phyloP scores from a whole-genome alignment of 2,797 vertebrate genomes.

The Anguilla anguilla region DNA sequence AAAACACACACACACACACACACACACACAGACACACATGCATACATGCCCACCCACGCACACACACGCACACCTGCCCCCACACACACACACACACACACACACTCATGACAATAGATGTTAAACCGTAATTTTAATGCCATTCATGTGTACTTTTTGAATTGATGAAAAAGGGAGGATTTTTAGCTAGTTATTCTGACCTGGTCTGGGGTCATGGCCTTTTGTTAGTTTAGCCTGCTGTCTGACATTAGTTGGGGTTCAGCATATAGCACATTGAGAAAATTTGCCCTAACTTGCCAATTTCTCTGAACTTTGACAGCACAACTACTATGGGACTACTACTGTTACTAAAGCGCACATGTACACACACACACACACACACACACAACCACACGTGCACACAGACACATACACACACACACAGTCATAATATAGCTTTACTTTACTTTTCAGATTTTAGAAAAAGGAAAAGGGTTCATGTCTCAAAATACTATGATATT shows the following conservation, averaged over 20 bases:
- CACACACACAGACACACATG: too few species aligned
- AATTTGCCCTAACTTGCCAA: slow-evolving; percentile 54
- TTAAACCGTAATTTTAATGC: neutral
- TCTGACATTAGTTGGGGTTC: slow-evolving; percentile 63
- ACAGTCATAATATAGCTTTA: slow-evolving; percentile 12
- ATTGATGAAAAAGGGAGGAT: neutral
- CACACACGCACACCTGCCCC: neutral
- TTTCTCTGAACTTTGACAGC: slow-evolving; percentile 62
- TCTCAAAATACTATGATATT: slow-evolving; percentile 11
- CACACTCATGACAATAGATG: neutral
- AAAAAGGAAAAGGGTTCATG: slow-evolving; percentile 20
- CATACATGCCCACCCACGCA: too few species aligned
- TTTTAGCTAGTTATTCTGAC: neutral
- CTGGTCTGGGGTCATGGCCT: neutral
- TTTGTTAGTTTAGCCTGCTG: slow-evolving; percentile 46
- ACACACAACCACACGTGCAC: slow-evolving; percentile 40
- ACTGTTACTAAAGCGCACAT: neutral
- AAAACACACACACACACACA: too few species aligned
- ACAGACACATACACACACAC: slow-evolving; percentile 24
- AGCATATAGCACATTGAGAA: slow-evolving; percentile 58
- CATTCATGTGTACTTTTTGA: neutral
- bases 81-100: neutral
- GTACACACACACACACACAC: slow-evolving; percentile 45
- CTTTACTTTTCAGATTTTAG: slow-evolving; percentile 11
- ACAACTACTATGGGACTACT: slow-evolving; percentile 19